phyloP scores from a whole-genome alignment of 2,113 vertebrate species.

The Atractosteus spatula region DNA sequence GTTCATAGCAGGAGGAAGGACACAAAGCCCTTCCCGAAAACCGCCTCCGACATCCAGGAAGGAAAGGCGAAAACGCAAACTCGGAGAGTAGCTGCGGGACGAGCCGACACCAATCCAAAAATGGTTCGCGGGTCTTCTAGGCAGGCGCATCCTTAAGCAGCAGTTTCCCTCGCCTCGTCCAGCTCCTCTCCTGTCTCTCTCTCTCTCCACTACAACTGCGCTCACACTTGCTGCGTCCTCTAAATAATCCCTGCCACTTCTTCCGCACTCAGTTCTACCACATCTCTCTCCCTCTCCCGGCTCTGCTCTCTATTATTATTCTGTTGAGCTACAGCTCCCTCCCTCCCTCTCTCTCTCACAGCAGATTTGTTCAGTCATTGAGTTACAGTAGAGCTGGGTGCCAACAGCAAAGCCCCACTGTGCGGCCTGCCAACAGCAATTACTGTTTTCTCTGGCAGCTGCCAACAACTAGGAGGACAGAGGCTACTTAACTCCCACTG shows the following conservation, averaged over 20 bases:
- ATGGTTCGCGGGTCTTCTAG: neutral
- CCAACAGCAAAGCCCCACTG: conserved; percentile 39
- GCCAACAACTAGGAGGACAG: conserved; percentile 20
- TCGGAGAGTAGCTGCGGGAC: neutral
- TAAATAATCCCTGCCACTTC: neutral
- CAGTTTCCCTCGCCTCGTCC: neutral
- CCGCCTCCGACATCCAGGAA: no score
- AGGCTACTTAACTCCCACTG: conserved; percentile 31
- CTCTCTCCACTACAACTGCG: neutral
- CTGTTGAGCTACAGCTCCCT: conserved; percentile 1
- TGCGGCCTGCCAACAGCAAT: conserved; percentile 55
- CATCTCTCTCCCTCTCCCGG: neutral
- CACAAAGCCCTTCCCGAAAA: no score
- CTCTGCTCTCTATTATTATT: neutral
- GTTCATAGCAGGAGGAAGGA: no score
- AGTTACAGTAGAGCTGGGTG: conserved; percentile 34
- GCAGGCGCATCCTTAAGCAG: neutral
- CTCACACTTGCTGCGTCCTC: accelerated
- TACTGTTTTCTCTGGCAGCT: conserved; percentile 49
- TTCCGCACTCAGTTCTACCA: conserved; percentile 9
- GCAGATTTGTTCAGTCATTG: conserved; percentile 28
- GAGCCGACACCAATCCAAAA: neutral
- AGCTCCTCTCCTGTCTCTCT: neutral
- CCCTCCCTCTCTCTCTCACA: conserved; percentile 24
- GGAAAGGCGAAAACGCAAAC: no score